phyloP scores from a whole-genome alignment of 1,140 invertebrate species.

The Macrosteles quadrilineatus region DNA sequence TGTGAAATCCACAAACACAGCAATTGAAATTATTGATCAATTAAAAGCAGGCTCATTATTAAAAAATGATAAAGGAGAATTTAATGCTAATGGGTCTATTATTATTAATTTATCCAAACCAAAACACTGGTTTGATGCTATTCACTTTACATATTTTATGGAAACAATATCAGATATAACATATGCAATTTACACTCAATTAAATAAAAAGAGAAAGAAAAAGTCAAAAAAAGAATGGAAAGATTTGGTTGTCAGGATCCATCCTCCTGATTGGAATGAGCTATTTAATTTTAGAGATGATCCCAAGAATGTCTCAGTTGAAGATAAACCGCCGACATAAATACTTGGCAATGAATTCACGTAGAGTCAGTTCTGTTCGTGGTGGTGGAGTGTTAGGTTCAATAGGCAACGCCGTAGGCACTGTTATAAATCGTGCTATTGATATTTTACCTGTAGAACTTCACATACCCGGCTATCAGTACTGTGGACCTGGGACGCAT shows the following conservation, averaged over 20 bases:
- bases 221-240: background rate
- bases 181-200: background rate
- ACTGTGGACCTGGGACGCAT: slow-evolving; percentile 54
- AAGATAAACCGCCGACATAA: background rate
- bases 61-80: background rate
- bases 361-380: background rate
- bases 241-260: background rate
- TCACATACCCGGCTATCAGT: slow-evolving; percentile 53
- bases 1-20: background rate
- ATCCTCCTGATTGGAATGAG: background rate
- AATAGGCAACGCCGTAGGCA: background rate
- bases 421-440: slow-evolving; percentile 40
- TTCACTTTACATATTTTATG: background rate
- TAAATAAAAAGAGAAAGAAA: background rate
- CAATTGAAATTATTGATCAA: too few relatives aligned
- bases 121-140: background rate
- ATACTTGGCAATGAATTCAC: background rate
- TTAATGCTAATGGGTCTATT: background rate
- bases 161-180: background rate
- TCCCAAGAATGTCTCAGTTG: background rate
- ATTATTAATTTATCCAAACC: background rate
- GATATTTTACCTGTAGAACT: slow-evolving; percentile 52
- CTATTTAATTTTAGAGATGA: background rate
- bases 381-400: background rate
- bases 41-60: background rate